Evolutionary conservation across 2,888 invertebrate species (phyloP).

Genomic region (Thelaira solivaga): DNA sequence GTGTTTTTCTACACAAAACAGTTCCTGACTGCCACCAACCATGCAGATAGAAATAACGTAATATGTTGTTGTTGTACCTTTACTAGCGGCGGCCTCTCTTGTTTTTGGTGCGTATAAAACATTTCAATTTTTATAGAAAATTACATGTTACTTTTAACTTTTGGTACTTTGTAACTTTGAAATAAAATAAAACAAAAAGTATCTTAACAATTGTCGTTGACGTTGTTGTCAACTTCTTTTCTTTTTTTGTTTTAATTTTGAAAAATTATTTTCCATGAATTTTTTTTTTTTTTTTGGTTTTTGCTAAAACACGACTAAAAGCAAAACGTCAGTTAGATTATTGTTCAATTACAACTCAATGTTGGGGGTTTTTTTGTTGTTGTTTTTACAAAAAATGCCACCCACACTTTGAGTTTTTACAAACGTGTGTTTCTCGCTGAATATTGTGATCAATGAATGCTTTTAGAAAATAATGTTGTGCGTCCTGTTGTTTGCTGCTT

Average conservation of each 20-base stretch:
- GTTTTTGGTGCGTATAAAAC: slow-evolving; percentile 54
- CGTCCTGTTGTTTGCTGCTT: background rate
- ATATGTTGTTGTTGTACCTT: background rate
- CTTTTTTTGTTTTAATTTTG: background rate
- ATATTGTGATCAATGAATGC: slow-evolving; percentile 51
- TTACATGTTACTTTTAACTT: slow-evolving; percentile 55
- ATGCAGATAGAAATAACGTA: slow-evolving; percentile 21
- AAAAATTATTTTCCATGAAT: too few species aligned
- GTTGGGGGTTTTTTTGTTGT: slow-evolving; percentile 23
- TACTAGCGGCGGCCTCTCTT: background rate
- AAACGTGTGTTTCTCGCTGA: slow-evolving; percentile 12
- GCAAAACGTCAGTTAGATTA: slow-evolving; percentile 61
- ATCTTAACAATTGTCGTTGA: slow-evolving; percentile 41
- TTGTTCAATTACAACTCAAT: slow-evolving; percentile 62
- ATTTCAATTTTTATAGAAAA: slow-evolving; percentile 59
- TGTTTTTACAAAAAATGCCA: slow-evolving; percentile 33
- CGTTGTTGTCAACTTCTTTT: slow-evolving; percentile 25
- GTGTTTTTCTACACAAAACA: background rate
- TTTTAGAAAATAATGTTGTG: slow-evolving; percentile 5
- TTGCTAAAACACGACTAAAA: slow-evolving; percentile 53
- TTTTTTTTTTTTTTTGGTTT: background rate
- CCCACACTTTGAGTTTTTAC: slow-evolving; percentile 52
- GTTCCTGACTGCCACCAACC: slow-evolving; percentile 44
- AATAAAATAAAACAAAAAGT: slow-evolving; percentile 6
- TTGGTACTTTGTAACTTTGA: slow-evolving; percentile 25